Evolutionary conservation across 2,113 vertebrate genomes (phyloP), one percentile per base, ranked within the genome.

Genomic region (Tylochromis polylepis): DNA sequence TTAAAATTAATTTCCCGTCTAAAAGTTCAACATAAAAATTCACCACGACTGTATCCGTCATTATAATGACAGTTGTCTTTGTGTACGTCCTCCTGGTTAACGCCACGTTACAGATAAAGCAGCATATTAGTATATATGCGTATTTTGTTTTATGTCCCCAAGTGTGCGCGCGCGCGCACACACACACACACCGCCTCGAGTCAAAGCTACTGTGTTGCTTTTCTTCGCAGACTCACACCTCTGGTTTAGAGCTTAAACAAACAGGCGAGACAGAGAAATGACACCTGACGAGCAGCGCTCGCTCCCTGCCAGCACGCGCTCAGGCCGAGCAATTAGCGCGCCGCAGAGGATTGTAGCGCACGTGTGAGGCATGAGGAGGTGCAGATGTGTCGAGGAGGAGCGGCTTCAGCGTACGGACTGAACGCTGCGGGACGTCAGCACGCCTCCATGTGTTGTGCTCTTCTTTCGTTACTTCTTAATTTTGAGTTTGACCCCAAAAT

Each of bases 291-390:
- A 81, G 78, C 81, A 43, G 72, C 78, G 29, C 79, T 83, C 20
- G 70, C 41, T 67, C 65, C 34, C 41, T 16, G 9, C 46, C 10
- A 1, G 58, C 83, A 36, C 72, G 16, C 8, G 14, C 38, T 3
- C 14, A 16, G 22, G 24, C 82, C 0, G 38, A 59, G 38, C 82
- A 95, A 94, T 94, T 90, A 93, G 93, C 92, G 83, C 0, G 7
- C 8, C 58, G 0, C 3, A 3, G 90, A 89, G 92, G 84, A 92
- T 92, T 94, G 11, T 92, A 15, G 87, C 38, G 36, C 85, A 60
- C 24, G 29, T 49, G 90, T 94, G 92, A 82, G 87, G 72, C 59
- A 89, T 89, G 89, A 83, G 11, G 83, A 88, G 89, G 31, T 72
- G 12, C 4, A 3, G 80, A 31, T 56, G 24, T 49, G 81, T 79